Percentiles rank a stretch among this genome's conserved stretches.
Evolutionary conservation across 2,797 vertebrate genomes (phyloP).

Genomic region (Galago senegalensis): DNA sequence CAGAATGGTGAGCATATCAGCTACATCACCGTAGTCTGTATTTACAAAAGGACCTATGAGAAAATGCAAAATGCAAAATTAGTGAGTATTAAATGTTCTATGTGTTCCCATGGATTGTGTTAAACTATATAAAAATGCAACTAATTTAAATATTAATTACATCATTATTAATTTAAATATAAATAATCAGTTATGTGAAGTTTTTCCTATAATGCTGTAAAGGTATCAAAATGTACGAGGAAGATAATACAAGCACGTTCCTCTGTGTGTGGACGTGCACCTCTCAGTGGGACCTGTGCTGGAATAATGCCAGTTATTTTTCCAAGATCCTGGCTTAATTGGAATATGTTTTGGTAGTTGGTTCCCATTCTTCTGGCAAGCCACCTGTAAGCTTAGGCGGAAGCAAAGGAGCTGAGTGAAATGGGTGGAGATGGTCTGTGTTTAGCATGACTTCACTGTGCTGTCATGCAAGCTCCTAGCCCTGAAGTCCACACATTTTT

Average conservation of each 20-base stretch:
- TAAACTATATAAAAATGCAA: not conserved
- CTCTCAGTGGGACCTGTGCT: not conserved
- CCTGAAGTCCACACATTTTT: constrained; percentile 75
- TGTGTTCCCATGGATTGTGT: not conserved
- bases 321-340: constrained; percentile 28
- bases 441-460: constrained; percentile 71
- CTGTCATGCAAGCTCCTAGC: constrained; percentile 43
- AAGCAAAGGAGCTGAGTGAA: constrained; percentile 5
- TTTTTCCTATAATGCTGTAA: not conserved
- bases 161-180: not conserved
- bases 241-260: rapidly evolving
- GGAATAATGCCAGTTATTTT: not conserved
- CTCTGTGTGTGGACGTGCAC: not conserved
- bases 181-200: not conserved
- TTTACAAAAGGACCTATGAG: not conserved
- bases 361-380: constrained; percentile 71
- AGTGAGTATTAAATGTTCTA: not conserved
- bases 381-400: constrained; percentile 74
- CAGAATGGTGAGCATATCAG: not conserved
- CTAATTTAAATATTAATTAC: not conserved
- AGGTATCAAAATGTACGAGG: not conserved
- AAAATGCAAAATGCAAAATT: not conserved
- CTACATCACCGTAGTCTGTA: not conserved
- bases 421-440: constrained; percentile 66
- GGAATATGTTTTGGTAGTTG: not conserved